Conservation (phyloP, 1,140 invertebrate genomes). For the Trichonephila clavata region DNA sequence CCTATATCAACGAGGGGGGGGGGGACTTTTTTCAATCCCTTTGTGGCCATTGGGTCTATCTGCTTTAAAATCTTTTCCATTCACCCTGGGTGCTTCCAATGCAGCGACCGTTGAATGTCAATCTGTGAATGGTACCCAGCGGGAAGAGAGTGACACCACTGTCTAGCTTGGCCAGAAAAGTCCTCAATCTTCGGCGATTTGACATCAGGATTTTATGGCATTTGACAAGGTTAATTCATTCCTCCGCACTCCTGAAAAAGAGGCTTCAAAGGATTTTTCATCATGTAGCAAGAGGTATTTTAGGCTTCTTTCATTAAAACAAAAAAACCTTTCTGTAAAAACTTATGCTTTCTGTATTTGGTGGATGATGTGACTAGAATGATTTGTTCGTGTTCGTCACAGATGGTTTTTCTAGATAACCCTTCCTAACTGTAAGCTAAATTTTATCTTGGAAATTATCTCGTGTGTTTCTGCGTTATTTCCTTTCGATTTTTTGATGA, state of each 20-base stretch:
- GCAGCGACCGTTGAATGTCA: not conserved
- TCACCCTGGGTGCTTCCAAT: too few relatives aligned
- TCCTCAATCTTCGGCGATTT: conserved; percentile 36
- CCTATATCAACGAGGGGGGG: too few relatives aligned
- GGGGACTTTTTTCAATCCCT: too few relatives aligned
- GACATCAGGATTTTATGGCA: conserved; percentile 45
- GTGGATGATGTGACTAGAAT: not conserved
- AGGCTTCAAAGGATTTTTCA: conserved; percentile 3
- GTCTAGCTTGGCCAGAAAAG: not conserved
- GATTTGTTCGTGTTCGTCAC: not conserved
- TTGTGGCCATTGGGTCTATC: too few relatives aligned
- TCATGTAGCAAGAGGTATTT: not conserved
- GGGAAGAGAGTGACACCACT: conserved; percentile 28
- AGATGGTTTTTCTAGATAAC: not conserved
- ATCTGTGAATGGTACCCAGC: conserved; percentile 2
- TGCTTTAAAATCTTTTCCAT: too few relatives aligned
- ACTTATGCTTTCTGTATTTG: too few relatives aligned
- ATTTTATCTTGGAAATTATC: too few relatives aligned
- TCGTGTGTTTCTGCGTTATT: too few relatives aligned
- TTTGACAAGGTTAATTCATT: conserved; percentile 51
- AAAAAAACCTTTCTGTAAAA: not conserved
- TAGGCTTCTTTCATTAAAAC: not conserved
- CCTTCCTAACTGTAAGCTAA: not conserved
- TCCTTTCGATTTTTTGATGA: too few relatives aligned
- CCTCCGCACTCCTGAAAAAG: not conserved